These are phyloP conservation scores for Platichthys flesus DNA, from an alignment of 2,113 vertebrate genomes.

Conservation along the genomic window DNA sequence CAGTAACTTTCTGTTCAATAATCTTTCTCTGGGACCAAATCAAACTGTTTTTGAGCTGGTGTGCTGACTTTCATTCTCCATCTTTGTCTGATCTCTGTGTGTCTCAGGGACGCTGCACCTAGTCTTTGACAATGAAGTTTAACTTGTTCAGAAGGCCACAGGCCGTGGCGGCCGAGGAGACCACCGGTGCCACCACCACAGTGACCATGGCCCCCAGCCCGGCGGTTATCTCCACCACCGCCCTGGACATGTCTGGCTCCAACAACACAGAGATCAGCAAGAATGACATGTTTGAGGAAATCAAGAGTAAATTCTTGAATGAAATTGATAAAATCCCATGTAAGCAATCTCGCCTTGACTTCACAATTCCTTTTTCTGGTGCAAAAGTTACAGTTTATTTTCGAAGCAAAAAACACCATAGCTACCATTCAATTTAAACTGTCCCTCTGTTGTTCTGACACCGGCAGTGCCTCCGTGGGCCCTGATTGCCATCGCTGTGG, in stretches of 20 bases:
- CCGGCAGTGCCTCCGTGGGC: conserved; percentile 94
- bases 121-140: conserved; percentile 87
- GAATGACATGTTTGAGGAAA: conserved; percentile 89
- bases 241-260: conserved; percentile 80
- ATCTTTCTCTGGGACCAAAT: too few species aligned
- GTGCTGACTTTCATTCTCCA: not conserved
- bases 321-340: conserved; percentile 94
- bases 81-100: conserved; percentile 21
- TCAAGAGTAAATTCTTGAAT: conserved; percentile 94
- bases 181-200: conserved; percentile 69
- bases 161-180: conserved; percentile 74
- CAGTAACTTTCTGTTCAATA: too few species aligned
- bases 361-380: not conserved
- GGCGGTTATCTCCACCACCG: conserved; percentile 70
- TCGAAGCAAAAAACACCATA: not conserved
- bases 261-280: conserved; percentile 85
- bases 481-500: conserved; percentile 93
- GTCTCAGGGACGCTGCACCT: conserved; percentile 62
- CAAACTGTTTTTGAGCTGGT: not conserved
- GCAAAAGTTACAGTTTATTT: not conserved
- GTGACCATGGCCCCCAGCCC: conserved; percentile 73
- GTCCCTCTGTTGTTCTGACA: conserved; percentile 9
- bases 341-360: conserved; percentile 76
- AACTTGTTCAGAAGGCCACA: conserved; percentile 88
- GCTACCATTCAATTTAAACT: not conserved